phyloP scores from a whole-genome alignment of 2,797 vertebrate species.

The Yasuhikotakia modesta region DNA sequence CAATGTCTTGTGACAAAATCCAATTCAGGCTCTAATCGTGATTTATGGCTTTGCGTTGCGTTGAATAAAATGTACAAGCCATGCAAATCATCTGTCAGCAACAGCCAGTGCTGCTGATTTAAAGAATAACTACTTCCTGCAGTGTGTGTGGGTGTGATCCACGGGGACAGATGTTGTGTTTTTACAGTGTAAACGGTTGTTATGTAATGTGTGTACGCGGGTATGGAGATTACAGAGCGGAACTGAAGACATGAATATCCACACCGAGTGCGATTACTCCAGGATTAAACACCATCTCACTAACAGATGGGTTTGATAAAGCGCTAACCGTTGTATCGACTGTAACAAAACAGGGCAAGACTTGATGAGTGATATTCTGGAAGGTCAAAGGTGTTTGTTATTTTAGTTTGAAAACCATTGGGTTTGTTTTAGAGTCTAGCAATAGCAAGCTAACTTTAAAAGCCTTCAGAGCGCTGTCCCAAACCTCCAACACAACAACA shows the following conservation, averaged over 20 bases:
- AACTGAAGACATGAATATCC: constrained; percentile 61
- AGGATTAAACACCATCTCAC: constrained; percentile 69
- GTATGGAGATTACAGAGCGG: constrained; percentile 70
- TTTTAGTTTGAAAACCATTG: not conserved
- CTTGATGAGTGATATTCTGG: not conserved
- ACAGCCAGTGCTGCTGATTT: constrained; percentile 41
- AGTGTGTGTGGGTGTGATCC: constrained; percentile 52
- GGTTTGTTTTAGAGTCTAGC: too few species aligned
- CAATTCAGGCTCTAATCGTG: constrained; percentile 6
- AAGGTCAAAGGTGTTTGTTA: not conserved
- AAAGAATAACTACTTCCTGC: constrained; percentile 18
- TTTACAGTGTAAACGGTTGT: constrained; percentile 67
- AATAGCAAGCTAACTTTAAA: too few species aligned
- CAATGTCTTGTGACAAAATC: constrained; percentile 16
- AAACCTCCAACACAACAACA: too few species aligned
- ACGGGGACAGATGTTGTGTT: constrained; percentile 67
- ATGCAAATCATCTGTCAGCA: constrained; percentile 5
- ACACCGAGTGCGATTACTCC: constrained; percentile 69
- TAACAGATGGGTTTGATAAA: constrained; percentile 40
- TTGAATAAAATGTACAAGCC: not conserved
- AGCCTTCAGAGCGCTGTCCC: too few species aligned
- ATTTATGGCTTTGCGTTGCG: not conserved
- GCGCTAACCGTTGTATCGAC: not conserved
- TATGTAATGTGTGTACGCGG: constrained; percentile 70
- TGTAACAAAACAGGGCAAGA: constrained; percentile 16